A percentile compares a stretch with the other conserved stretches of the same genome.
phyloP scores from a whole-genome alignment of 2,888 invertebrate genomes.

The Scaptomyza parva region DNA sequence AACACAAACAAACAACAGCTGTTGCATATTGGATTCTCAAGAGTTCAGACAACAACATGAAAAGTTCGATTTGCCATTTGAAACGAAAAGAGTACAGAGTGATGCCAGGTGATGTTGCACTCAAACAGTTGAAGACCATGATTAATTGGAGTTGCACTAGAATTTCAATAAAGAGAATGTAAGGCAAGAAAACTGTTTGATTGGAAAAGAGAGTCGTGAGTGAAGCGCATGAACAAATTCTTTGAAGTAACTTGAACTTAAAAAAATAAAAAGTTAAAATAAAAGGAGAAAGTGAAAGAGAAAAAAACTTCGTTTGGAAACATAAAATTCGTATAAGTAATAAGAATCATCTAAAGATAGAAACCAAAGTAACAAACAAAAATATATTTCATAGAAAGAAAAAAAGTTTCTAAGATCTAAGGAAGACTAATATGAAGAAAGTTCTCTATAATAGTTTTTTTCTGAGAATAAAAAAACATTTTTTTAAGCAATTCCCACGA shows the following conservation, averaged over 20 bases:
- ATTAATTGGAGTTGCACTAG: background rate
- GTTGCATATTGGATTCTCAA: conserved; percentile 11
- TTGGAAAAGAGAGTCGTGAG: background rate
- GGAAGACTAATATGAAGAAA: no score
- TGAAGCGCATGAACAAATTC: background rate
- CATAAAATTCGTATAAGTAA: background rate
- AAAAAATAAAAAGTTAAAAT: no score
- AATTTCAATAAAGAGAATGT: background rate
- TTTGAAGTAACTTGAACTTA: background rate
- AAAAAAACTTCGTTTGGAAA: background rate
- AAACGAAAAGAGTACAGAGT: conserved; percentile 23
- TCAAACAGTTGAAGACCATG: background rate
- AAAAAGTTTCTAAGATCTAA: background rate
- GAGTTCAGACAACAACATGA: conserved; percentile 7
- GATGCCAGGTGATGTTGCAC: background rate
- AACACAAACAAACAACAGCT: background rate
- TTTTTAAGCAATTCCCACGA: no score
- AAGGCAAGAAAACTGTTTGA: background rate
- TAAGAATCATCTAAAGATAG: background rate
- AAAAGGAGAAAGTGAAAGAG: background rate
- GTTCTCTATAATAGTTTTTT: no score
- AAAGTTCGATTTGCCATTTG: conserved; percentile 20
- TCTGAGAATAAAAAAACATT: no score
- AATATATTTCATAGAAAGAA: background rate
- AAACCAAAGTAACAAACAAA: background rate